phyloP scores from a whole-genome alignment of 2,113 vertebrate genomes.

The Gnathonemus echidnorhynchus region DNA sequence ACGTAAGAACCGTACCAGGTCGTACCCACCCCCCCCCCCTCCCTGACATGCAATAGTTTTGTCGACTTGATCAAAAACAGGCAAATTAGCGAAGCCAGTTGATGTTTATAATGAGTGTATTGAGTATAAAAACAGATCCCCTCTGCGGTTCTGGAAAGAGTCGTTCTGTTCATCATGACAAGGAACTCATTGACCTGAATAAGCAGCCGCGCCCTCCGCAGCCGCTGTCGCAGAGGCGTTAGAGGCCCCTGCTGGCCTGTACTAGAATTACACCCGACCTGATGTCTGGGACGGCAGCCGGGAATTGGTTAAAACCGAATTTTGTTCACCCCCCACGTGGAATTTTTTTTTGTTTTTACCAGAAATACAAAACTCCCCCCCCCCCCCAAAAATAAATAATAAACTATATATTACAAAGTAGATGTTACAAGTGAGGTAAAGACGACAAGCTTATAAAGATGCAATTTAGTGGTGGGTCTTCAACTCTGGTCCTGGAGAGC shows the following conservation, averaged over 20 bases:
- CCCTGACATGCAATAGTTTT: not conserved
- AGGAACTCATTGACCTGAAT: constrained; percentile 75
- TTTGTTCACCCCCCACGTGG: not conserved
- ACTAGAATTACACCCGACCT: constrained; percentile 21
- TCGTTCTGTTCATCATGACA: constrained; percentile 66
- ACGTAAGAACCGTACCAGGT: not conserved
- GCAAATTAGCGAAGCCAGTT: not conserved
- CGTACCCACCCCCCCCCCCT: not conserved
- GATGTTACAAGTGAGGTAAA: not conserved
- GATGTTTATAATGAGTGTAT: constrained; percentile 19
- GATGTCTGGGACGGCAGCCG: not conserved
- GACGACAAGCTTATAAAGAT: not conserved
- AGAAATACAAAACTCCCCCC: not conserved
- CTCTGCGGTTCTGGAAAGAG: constrained; percentile 50
- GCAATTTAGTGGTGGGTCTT: not conserved
- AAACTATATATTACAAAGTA: not conserved
- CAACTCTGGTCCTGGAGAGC: too few relatives aligned
- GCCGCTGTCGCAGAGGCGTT: constrained; percentile 49
- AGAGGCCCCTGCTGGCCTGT: constrained; percentile 65
- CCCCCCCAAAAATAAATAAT: not conserved
- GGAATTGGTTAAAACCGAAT: not conserved
- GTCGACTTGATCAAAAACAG: constrained; percentile 7
- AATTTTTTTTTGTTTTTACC: not conserved
- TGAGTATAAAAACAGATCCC: constrained; percentile 18
- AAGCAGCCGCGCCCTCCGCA: constrained; percentile 62